Base-by-base conservation (phyloP, 2,797 vertebrate genomes). In the Danio albolineatus region DNA sequence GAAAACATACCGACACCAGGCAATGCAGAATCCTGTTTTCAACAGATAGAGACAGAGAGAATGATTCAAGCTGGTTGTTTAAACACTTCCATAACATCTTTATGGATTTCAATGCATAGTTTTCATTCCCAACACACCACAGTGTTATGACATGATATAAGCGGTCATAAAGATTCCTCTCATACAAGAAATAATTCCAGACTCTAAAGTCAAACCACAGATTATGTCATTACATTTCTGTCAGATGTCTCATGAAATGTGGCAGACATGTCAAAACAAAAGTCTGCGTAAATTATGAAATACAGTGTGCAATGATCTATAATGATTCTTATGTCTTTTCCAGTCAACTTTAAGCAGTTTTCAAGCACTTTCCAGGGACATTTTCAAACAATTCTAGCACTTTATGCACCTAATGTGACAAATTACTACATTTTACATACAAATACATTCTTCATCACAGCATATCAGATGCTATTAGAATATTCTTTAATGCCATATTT, bases 1-100 rank as follows among this genome's bases (percentile, higher is more conserved):
- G 98, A 93, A 99, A 98, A 86, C 95, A 96, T 87, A 98, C 85
- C 0, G 97, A 98, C 82, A 99, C 97, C 91, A 98, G 89, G 89
- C 98, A 99, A 94, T 99, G 98, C 91, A 99, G 95, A 91, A 99
- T 93, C 92, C 98, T 99, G 92, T 85, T 62, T 60, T n/a, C n/a
- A 44, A 80, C 44, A 59, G 38, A 77, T 43, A 38, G 84, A 86
- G 82, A 69, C 28, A 51, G 17, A 62, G 36, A 65, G 36, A 48
- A 69, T 0, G 19, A 8, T 60, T 44, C 73, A 54, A 60, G 41
- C 62, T 60, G 41, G 17, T 66, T 59, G 7, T 57, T 66, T 57
- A 77, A 38, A 51, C 51, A 7, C 54, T 61, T 9, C 13, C 2
- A 41, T 38, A 44, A 48, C 4, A 75, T 43, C 17, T 72, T 48